phyloP scores from a whole-genome alignment of 2,888 invertebrate species.

The Sarcophaga caerulescens region DNA sequence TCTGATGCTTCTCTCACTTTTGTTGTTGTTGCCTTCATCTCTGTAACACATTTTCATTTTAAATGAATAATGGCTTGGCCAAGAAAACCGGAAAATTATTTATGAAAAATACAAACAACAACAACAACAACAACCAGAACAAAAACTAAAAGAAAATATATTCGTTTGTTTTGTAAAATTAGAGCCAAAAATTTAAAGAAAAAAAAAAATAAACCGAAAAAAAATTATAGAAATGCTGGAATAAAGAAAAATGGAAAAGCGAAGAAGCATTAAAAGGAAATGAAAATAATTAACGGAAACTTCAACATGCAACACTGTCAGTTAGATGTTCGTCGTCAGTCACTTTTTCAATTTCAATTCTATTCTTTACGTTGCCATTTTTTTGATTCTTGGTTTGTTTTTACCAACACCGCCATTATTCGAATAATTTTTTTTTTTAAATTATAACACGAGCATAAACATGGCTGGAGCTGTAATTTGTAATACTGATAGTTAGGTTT shows the following conservation, averaged over 20 bases:
- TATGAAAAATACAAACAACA: background rate
- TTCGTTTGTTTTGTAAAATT: slow-evolving; percentile 7
- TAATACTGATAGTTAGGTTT: too few relatives aligned
- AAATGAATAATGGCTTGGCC: slow-evolving; percentile 5
- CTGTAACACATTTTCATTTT: background rate
- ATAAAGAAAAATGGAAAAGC: background rate
- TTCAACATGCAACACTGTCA: slow-evolving; percentile 24
- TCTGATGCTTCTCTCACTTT: background rate
- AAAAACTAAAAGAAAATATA: background rate
- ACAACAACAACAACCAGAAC: background rate
- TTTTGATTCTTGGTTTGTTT: slow-evolving; percentile 6
- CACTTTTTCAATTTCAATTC: slow-evolving; percentile 1
- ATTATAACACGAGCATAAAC: too few relatives aligned
- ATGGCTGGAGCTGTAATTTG: too few relatives aligned
- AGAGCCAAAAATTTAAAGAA: slow-evolving; percentile 1
- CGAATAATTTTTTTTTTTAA: too few relatives aligned
- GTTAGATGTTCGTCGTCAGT: background rate
- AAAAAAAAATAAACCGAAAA: background rate
- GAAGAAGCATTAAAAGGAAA: background rate
- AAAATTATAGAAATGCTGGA: background rate
- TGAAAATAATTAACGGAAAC: slow-evolving; percentile 1
- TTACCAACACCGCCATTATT: background rate
- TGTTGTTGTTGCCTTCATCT: background rate
- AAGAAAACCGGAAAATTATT: slow-evolving; percentile 21
- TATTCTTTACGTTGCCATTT: too few relatives aligned